Percentiles rank a stretch among this genome's conserved stretches.
Conservation (phyloP, 2,888 invertebrate species). For the Automeris io region DNA sequence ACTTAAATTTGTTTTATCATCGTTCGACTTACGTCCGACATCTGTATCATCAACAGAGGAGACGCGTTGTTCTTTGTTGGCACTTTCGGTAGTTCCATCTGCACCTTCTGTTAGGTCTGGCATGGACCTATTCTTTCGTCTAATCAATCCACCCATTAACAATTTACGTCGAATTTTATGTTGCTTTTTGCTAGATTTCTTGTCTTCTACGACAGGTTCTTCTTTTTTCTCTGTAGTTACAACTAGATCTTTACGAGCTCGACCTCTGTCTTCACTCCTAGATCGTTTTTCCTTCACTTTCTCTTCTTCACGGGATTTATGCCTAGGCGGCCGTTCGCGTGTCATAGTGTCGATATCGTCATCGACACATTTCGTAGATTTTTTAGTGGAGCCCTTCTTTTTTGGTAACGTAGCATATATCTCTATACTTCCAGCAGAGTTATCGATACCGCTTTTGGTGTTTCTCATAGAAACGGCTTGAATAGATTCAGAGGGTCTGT, state of each 20-base stretch:
- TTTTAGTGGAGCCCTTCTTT: constrained; percentile 84
- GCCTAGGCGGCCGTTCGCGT: constrained; percentile 83
- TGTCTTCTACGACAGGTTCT: constrained; percentile 80
- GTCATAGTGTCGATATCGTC: constrained; percentile 85
- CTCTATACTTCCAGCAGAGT: constrained; percentile 87
- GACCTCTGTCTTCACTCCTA: constrained; percentile 90
- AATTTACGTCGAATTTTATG: constrained; percentile 92
- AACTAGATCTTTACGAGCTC: constrained; percentile 83
- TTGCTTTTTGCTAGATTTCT: constrained; percentile 89
- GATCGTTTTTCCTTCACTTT: constrained; percentile 86
- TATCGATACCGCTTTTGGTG: constrained; percentile 84
- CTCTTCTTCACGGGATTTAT: constrained; percentile 83
- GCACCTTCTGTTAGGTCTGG: constrained; percentile 92
- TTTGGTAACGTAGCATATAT: constrained; percentile 95
- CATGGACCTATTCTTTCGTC: constrained; percentile 93
- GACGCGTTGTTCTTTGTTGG: constrained; percentile 56
- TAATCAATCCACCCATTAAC: constrained; percentile 92
- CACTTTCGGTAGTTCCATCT: constrained; percentile 64
- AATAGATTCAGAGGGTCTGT: constrained; percentile 77
- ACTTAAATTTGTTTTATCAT: constrained; percentile 79
- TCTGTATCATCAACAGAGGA: constrained; percentile 85
- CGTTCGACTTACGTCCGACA: constrained; percentile 80
- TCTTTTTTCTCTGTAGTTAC: constrained; percentile 78
- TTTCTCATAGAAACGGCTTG: constrained; percentile 84
- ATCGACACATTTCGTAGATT: constrained; percentile 80